Base-by-base conservation (phyloP, 2,113 vertebrate genomes). In the Pollimyrus isidori region DNA sequence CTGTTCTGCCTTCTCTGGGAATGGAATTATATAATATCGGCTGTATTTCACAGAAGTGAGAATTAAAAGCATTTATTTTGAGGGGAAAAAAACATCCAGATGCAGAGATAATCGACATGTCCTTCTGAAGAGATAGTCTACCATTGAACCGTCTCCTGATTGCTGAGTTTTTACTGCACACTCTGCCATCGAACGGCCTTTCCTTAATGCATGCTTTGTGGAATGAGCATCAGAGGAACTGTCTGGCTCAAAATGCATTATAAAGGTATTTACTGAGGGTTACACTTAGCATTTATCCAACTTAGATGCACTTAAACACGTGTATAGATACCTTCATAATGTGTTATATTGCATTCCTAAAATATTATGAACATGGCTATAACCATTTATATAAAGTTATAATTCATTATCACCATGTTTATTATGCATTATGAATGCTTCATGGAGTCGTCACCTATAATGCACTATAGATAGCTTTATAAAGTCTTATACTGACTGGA, bases 91-190 rank as follows among this genome's bases (percentile, higher is more conserved):
- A 62, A 17, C 48, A 86, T 30, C 46, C 7, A 26, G 82, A 85
- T 39, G 82, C 82, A 85, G 82, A 85, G 42, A 85, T 85, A 85
- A 49, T 85, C 82, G 39, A 85, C 42, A 26, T 23, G 46, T 85
- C 46, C 45, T 49, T 85, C 80, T 85, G 82, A 85, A 49, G 9
- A 49, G 80, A 84, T 9, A 15, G 49, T 86, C 50, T 62, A 23
- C 53, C 26, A 87, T 42, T 87, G 26, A 87, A 45, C 26, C 30
- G 21, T 58, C 52, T 26, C 35, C 52, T n/a, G 85, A 35, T 39
- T 86, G 76, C 42, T 1, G 3, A 21, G 50, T 39, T 42, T n/a
- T 49, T 26, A 2, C 49, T 50, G 46, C 30, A 42, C 45, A 23
- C 49, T 39, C 30, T 58, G 9, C 30, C 23, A 42, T 58, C 17